A percentile compares a stretch with the other conserved stretches of the same genome.
These are phyloP conservation scores for Xenentodon cancila DNA, from an alignment of 2,797 vertebrate genomes.

Conservation along the genomic window DNA sequence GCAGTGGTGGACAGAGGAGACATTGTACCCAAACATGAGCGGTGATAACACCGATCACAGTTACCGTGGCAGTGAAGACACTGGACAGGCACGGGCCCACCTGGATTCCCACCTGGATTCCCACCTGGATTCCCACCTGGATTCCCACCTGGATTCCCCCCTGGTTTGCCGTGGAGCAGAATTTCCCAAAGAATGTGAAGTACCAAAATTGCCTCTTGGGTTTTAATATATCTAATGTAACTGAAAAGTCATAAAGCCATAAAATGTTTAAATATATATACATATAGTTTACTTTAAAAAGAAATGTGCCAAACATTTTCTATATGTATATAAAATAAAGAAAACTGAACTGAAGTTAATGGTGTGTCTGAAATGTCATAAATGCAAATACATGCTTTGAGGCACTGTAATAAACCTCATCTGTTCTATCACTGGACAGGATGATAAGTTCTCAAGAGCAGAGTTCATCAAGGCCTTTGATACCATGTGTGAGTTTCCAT, in stretches of 20 bases:
- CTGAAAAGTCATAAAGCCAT: slow-evolving; percentile 45
- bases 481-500: too few species aligned
- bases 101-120: too few species aligned
- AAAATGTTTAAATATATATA: slow-evolving; percentile 32
- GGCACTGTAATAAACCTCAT: neutral
- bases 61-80: neutral
- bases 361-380: slow-evolving; percentile 8
- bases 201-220: slow-evolving; percentile 58
- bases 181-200: slow-evolving; percentile 63
- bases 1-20: slow-evolving; percentile 83
- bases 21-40: slow-evolving; percentile 86
- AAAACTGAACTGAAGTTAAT: slow-evolving; percentile 46
- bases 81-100: slow-evolving; percentile 14
- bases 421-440: too few species aligned
- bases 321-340: slow-evolving; percentile 75
- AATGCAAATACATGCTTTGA: neutral
- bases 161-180: slow-evolving; percentile 22
- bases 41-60: slow-evolving; percentile 77
- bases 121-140: too few species aligned
- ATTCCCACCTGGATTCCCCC: too few species aligned
- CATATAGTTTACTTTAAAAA: slow-evolving; percentile 37
- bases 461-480: too few species aligned
- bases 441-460: too few species aligned
- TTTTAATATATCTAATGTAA: slow-evolving; percentile 34
- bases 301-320: slow-evolving; percentile 76